Base-by-base conservation (phyloP, 2,888 invertebrate genomes). In the Cryptocephalus primarius region DNA sequence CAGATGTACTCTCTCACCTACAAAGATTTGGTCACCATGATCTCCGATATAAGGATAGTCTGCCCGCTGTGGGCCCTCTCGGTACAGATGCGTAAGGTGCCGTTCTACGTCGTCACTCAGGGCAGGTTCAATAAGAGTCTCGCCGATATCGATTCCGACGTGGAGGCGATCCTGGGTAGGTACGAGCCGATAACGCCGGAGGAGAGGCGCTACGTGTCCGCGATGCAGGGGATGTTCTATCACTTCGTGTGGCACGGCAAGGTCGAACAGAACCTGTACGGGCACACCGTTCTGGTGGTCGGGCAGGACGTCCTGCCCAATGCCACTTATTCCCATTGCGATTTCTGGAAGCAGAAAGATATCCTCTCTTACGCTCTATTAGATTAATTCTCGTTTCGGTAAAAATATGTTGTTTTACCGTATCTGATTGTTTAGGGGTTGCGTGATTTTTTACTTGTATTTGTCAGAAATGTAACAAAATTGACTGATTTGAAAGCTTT, bases 151-250 rank as follows among this genome's bases (percentile, higher is more conserved):
- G 78, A 79, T 58, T 73, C 74, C 0, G 80, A 83, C 61, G 76
- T 83, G 1, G 91, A 91, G 62, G 88, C 88, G 1, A 89, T 91
- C 55, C 75, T 91, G 40, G 88, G 85, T 1, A 77, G 59, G 36
- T 87, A 84, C 57, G 80, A 82, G 49, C 81, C 84, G 0, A 79
- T 79, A 56, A 80, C 80, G 36, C 79, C 82, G 0, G 83, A 84
- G 58, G 86, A 88, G 62, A 77, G 83, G 39, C 75, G 84, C 12
- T 89, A 81, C 62, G 11, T 34, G 36, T 34, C 43, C 36, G 83
- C 88, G 9, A 85, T 90, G 75, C 88, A 88, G 62, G 81, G 83
- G 53, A 69, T 88, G 32, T 91, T 91, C 68, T 88, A 88, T 67
- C 80, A 85, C 59, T 91, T 79, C 60, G 86, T 88, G 1, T 80